Conservation (phyloP, 2,888 invertebrate genomes). For the Hirtodrosophila trivittata region DNA sequence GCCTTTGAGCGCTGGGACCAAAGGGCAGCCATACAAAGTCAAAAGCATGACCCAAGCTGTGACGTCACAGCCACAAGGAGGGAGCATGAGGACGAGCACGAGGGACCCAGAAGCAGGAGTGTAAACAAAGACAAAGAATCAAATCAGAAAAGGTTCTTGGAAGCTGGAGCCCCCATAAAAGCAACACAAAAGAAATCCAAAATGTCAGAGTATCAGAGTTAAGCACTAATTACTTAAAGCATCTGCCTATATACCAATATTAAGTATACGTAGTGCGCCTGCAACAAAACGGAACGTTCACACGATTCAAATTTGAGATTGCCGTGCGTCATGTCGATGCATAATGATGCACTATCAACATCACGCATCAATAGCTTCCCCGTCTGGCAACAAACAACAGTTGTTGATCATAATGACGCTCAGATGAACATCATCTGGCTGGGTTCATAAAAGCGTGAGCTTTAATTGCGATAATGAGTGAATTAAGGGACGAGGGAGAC, state of each 20-base stretch:
- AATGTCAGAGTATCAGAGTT: conserved; percentile 8
- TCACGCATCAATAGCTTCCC: conserved; percentile 49
- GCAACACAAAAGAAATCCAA: conserved; percentile 3
- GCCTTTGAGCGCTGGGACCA: conserved; percentile 40
- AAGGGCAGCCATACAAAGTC: conserved; percentile 59
- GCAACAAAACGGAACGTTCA: too few species aligned
- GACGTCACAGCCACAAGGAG: conserved; percentile 58
- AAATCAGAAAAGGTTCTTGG: conserved; percentile 21
- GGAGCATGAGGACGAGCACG: too few species aligned
- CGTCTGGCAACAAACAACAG: conserved; percentile 22
- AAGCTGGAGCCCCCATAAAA: conserved; percentile 45
- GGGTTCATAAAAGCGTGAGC: conserved; percentile 57
- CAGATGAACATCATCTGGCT: conserved; percentile 44
- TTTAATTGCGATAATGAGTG: conserved; percentile 68
- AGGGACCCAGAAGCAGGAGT: not conserved
- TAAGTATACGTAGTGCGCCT: conserved; percentile 52
- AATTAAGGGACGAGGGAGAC: conserved; percentile 28
- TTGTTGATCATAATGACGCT: not conserved
- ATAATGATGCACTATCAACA: conserved; percentile 60
- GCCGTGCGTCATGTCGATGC: conserved; percentile 25
- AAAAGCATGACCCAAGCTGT: conserved; percentile 38
- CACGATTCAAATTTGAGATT: too few species aligned
- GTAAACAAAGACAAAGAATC: conserved; percentile 9
- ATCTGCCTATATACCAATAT: conserved; percentile 25
- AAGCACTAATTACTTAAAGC: conserved; percentile 49